Percentiles rank a stretch among this genome's conserved stretches.
These are phyloP conservation scores for Bos javanicus DNA, from an alignment of 2,113 vertebrate species.

Conservation along the genomic window DNA sequence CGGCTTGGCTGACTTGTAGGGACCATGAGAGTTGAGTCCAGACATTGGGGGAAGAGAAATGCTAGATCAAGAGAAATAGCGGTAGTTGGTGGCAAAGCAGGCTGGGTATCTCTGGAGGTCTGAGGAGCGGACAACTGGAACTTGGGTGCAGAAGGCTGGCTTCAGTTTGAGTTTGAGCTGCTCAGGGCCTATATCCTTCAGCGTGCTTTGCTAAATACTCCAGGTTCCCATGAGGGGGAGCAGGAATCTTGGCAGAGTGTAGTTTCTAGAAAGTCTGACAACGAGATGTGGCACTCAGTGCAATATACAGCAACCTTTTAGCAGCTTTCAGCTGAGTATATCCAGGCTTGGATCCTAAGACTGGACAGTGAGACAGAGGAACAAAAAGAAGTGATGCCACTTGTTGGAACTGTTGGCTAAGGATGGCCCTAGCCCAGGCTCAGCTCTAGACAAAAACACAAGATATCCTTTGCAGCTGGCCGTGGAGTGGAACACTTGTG, in stretches of 20 bases:
- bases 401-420: neutral
- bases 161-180: neutral
- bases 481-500: neutral
- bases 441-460: neutral
- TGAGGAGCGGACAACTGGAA: neutral
- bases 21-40: neutral
- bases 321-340: neutral
- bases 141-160: neutral
- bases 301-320: neutral
- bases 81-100: neutral
- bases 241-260: neutral
- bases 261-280: neutral
- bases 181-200: neutral
- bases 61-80: constrained; percentile 8
- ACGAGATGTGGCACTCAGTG: neutral
- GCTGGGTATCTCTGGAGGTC: neutral
- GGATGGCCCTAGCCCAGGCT: neutral
- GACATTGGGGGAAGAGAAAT: neutral
- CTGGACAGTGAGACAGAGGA: neutral
- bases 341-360: neutral
- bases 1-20: neutral
- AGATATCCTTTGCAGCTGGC: neutral
- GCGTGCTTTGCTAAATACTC: neutral
- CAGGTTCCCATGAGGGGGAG: neutral
- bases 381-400: neutral